phyloP scores from a whole-genome alignment of 2,797 vertebrate species.

The Enteromius radiatus region DNA sequence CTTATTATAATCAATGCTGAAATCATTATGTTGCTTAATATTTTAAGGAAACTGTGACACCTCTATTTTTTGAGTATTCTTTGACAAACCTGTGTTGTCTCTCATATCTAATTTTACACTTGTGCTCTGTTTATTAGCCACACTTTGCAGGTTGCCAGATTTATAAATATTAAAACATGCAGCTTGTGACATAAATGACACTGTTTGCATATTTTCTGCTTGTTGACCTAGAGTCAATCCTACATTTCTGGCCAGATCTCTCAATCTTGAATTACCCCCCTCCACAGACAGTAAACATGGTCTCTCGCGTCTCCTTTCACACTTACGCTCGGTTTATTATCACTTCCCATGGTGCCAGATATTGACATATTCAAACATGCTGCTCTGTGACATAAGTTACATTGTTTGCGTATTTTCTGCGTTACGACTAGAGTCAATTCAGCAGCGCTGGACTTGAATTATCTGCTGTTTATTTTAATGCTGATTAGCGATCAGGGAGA shows the following conservation, averaged over 20 bases:
- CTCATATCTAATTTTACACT: slow-evolving; percentile 61
- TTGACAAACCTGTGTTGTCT: slow-evolving; percentile 58
- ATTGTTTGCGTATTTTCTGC: slow-evolving; percentile 63
- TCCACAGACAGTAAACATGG: no score
- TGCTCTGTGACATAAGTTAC: slow-evolving; percentile 40
- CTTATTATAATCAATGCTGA: not conserved
- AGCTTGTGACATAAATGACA: slow-evolving; percentile 36
- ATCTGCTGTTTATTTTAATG: slow-evolving; percentile 71
- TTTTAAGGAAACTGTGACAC: not conserved
- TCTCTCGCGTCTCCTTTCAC: slow-evolving; percentile 61
- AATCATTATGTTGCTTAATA: not conserved
- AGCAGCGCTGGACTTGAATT: slow-evolving; percentile 50
- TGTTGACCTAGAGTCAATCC: no score
- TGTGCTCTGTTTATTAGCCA: slow-evolving; percentile 53
- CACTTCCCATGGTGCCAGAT: slow-evolving; percentile 55
- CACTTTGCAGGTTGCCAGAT: slow-evolving; percentile 54
- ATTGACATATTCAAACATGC: slow-evolving; percentile 65
- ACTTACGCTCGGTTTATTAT: slow-evolving; percentile 54
- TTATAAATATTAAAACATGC: slow-evolving; percentile 65
- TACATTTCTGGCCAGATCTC: no score
- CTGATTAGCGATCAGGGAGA: slow-evolving; percentile 57
- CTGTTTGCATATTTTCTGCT: slow-evolving; percentile 62
- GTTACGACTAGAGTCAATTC: slow-evolving; percentile 20
- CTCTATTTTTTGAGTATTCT: not conserved
- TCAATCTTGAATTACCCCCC: no score